A percentile compares a stretch with the other conserved stretches of the same genome.
These are phyloP conservation scores for Adelosebastes latens DNA, from an alignment of 2,797 vertebrate genomes.

Conservation along the genomic window DNA sequence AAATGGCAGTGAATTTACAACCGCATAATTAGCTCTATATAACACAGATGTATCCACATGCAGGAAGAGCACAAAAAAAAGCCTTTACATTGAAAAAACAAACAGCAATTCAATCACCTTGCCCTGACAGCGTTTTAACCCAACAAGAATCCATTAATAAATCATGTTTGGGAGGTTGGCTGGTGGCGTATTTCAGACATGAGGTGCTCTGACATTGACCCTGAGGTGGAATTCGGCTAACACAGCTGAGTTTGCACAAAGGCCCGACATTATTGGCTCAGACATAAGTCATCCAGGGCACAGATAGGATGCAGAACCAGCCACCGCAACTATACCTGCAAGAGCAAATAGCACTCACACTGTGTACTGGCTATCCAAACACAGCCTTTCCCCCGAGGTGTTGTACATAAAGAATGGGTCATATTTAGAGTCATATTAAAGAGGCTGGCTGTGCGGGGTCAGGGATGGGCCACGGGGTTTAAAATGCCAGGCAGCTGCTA, in stretches of 20 bases:
- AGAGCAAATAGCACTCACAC: slow-evolving; percentile 72
- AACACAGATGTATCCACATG: background rate
- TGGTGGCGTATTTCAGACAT: slow-evolving; percentile 64
- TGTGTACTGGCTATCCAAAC: slow-evolving; percentile 75
- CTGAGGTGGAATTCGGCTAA: slow-evolving; percentile 74
- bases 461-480: slow-evolving; percentile 74
- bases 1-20: slow-evolving; percentile 61
- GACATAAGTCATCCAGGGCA: slow-evolving; percentile 70
- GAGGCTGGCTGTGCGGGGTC: slow-evolving; percentile 71
- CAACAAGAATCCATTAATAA: slow-evolving; percentile 66
- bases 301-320: slow-evolving; percentile 73
- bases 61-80: background rate
- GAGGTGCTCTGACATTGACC: slow-evolving; percentile 78
- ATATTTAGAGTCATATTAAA: slow-evolving; percentile 77
- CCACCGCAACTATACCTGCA: slow-evolving; percentile 72
- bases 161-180: slow-evolving; percentile 56
- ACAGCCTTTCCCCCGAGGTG: slow-evolving; percentile 71
- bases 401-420: slow-evolving; percentile 78
- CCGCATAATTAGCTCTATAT: slow-evolving; percentile 34
- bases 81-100: slow-evolving; percentile 6
- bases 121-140: slow-evolving; percentile 33
- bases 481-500: slow-evolving; percentile 78
- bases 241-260: slow-evolving; percentile 83
- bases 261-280: slow-evolving; percentile 76
- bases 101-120: slow-evolving; percentile 42